These are phyloP conservation scores for Halcyon malimbica DNA, from an alignment of 2,113 vertebrate genomes.

Conservation along the genomic window DNA sequence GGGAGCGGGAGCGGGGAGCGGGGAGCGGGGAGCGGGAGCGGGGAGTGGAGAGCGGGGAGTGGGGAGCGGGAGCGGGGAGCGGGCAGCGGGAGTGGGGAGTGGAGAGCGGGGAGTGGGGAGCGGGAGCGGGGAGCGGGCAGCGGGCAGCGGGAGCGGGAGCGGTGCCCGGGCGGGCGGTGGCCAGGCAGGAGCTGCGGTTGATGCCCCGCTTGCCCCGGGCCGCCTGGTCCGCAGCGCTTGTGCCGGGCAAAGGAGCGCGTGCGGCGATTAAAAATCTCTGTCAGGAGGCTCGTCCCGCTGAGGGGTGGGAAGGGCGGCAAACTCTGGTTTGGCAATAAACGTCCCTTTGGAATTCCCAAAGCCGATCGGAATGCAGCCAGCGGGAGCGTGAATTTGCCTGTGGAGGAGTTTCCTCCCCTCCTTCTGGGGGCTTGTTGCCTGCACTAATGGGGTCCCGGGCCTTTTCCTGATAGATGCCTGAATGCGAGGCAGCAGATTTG, in stretches of 20 bases:
- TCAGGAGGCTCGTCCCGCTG: conserved; percentile 6
- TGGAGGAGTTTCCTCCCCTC: conserved; percentile 48
- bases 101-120: too few relatives aligned
- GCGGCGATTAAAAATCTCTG: not conserved
- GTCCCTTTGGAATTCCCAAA: conserved; percentile 73
- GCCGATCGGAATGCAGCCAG: conserved; percentile 57
- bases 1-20: not conserved
- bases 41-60: too few relatives aligned
- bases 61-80: too few relatives aligned
- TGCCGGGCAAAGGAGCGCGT: not conserved
- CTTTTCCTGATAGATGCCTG: conserved; percentile 70
- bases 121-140: not conserved
- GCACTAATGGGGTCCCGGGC: conserved; percentile 61
- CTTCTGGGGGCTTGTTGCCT: conserved; percentile 52
- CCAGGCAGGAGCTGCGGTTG: not conserved
- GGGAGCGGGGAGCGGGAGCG: not conserved
- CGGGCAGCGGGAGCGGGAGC: not conserved
- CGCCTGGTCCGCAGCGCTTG: not conserved
- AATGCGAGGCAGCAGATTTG: conserved; percentile 68
- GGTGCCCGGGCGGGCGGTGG: not conserved
- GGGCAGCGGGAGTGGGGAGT: too few relatives aligned
- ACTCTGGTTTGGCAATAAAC: conserved; percentile 69
- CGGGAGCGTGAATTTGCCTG: conserved; percentile 68
- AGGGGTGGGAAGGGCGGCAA: conserved; percentile 59
- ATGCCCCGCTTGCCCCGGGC: conserved; percentile 20